These are phyloP conservation scores for Scelioninae gen. 1 DNA, from an alignment of 2,888 invertebrate species.

Conservation along the genomic window DNA sequence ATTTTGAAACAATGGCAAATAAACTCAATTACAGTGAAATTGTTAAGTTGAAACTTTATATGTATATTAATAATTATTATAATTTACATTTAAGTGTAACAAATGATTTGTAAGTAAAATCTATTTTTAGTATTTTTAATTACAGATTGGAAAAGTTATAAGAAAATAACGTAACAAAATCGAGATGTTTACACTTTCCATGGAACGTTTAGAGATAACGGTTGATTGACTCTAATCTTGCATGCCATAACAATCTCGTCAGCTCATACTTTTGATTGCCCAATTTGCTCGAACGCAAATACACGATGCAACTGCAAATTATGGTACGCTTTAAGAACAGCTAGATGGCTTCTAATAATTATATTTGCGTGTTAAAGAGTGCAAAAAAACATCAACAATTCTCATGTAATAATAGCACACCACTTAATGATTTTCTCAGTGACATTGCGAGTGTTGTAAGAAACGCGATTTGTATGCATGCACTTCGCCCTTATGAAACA, in stretches of 20 bases:
- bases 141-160: not conserved
- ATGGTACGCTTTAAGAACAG: conserved; percentile 9
- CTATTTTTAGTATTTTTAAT: not conserved
- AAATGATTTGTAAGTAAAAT: too few relatives aligned
- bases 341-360: conserved; percentile 36
- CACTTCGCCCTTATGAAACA: too few relatives aligned
- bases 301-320: conserved; percentile 34
- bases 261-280: conserved; percentile 56
- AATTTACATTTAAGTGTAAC: too few relatives aligned
- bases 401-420: conserved; percentile 14
- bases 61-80: too few relatives aligned
- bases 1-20: too few relatives aligned
- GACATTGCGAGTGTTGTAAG: too few relatives aligned
- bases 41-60: too few relatives aligned
- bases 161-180: not conserved
- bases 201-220: not conserved
- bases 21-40: too few relatives aligned
- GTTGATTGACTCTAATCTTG: conserved; percentile 3
- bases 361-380: conserved; percentile 34
- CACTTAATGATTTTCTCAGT: not conserved
- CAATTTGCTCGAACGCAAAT: conserved; percentile 41
- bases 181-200: not conserved
- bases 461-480: too few relatives aligned
- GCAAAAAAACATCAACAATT: conserved; percentile 11
- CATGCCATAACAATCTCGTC: conserved; percentile 56